Conservation (phyloP, 2,888 invertebrate species). For the Caenorhabditis wallacei region DNA sequence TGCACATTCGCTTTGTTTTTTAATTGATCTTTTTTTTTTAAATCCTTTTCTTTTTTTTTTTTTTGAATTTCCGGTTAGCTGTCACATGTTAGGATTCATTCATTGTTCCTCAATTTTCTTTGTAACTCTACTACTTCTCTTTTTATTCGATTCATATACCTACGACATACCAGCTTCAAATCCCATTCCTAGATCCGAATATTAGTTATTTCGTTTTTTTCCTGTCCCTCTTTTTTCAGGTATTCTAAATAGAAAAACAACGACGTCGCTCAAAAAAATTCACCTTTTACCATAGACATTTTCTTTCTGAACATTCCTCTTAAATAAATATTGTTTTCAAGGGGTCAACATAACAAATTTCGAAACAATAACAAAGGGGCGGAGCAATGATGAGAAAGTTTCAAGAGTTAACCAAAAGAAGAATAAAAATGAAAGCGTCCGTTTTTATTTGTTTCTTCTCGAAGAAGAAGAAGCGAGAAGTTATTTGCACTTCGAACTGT, state of each 20-base stretch:
- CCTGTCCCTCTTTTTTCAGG: not conserved
- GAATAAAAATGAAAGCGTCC: slow-evolving; percentile 48
- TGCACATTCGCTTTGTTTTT: not conserved
- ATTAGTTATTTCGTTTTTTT: not conserved
- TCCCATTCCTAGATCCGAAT: not conserved
- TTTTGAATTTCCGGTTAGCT: not conserved
- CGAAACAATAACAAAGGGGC: not conserved
- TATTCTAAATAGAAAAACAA: no score
- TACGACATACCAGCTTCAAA: not conserved
- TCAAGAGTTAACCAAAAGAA: slow-evolving; percentile 20
- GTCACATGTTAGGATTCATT: not conserved
- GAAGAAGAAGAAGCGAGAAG: slow-evolving; percentile 11
- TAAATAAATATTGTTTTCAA: no score
- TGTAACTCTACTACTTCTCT: not conserved
- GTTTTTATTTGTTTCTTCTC: slow-evolving; percentile 38
- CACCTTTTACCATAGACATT: no score
- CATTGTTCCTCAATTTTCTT: not conserved
- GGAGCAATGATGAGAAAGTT: not conserved
- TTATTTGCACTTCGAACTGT: slow-evolving; percentile 59
- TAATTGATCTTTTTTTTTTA: not conserved
- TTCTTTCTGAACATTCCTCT: no score
- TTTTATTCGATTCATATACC: not conserved
- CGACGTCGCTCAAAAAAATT: no score
- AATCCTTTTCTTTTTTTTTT: not conserved
- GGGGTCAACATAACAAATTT: no score